Evolutionary conservation across 2,797 vertebrate genomes (phyloP), one percentile per base, ranked within the genome.

Genomic region (Enteromius mattozi): DNA sequence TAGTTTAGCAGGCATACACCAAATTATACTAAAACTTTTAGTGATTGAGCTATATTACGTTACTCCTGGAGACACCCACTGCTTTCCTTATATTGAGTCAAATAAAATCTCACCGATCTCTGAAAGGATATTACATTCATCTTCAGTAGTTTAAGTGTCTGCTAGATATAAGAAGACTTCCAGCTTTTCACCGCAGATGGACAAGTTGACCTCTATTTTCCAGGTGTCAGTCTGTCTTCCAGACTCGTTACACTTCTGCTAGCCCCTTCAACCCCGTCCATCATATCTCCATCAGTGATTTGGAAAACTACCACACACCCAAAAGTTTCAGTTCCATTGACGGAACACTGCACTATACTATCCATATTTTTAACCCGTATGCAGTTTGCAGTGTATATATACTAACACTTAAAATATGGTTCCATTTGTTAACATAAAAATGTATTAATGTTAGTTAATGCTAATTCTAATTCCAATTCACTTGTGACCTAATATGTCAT

Each of bases 191-290:
- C 74, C 30, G 27, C 33, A 27, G 54, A 79, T 68, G 56, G 75
- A 82, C 70, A 82, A 82, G 82, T 24, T 80, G 83, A 87, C 83
- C 83, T 70, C 75, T 71, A 82, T 87, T 79, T 85, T 82, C 63
- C 83, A 79, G 37, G 68, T 85, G 86, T 85, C 86, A 82, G 71
- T 51, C 45, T 27, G 40, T 82, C 59, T 56, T 69, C 40, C 49
- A 54, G 40, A 74, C 63, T 74, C 80, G 65, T 82, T 56, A 56
- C 61, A 45, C 75, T 63, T 80, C 45, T 30, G 17, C 45, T 72
- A 35, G 51, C 72, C 65, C 42, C 37, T 66, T 78, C 66, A 71
- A 27, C 49, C 74, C 45, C 16, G 74, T 63, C 79, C 24, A 13
- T 68, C 83, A 78, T 49, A 72, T 59, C 24, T 19, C 63, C 49